These are phyloP conservation scores for Rhadinocentrus ornatus DNA, from an alignment of 2,797 vertebrate genomes.

Conservation along the genomic window DNA sequence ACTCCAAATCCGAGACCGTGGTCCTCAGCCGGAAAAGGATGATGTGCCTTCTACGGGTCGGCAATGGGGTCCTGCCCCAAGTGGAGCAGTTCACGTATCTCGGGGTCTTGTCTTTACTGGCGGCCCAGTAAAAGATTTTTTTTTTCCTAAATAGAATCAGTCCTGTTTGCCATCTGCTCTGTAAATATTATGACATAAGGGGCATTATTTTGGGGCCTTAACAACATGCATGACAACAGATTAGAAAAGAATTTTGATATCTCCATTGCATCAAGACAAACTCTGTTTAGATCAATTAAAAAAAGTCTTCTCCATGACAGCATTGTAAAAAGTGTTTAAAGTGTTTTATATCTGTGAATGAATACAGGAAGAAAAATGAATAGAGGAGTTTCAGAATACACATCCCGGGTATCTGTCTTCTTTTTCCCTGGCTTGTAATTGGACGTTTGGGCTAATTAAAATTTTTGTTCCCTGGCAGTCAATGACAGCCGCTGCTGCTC, in stretches of 20 bases:
- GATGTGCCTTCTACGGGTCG: too few relatives aligned
- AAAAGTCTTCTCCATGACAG: slow-evolving; percentile 68
- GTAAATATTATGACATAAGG: slow-evolving; percentile 14
- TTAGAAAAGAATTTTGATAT: slow-evolving; percentile 56
- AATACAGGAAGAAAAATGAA: slow-evolving; percentile 41
- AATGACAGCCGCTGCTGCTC: slow-evolving; percentile 54
- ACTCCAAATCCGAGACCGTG: too few relatives aligned
- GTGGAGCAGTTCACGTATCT: too few relatives aligned
- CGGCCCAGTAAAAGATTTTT: too few relatives aligned
- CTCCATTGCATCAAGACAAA: slow-evolving; percentile 39
- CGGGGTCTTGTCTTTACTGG: too few relatives aligned
- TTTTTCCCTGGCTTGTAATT: slow-evolving; percentile 55
- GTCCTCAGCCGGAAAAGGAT: too few relatives aligned
- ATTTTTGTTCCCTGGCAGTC: slow-evolving; percentile 62
- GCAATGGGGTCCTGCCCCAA: too few relatives aligned
- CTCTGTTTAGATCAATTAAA: slow-evolving; percentile 61
- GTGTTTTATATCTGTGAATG: too few relatives aligned
- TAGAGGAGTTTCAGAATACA: slow-evolving; percentile 43
- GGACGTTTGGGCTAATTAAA: slow-evolving; percentile 75
- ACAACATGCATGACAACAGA: slow-evolving; percentile 37
- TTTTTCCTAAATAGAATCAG: slow-evolving; percentile 19
- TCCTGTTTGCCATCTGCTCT: slow-evolving; percentile 37
- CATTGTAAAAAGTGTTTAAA: slow-evolving; percentile 38
- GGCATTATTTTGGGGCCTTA: slow-evolving; percentile 29
- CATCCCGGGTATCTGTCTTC: slow-evolving; percentile 37